Base-by-base conservation (phyloP, 2,113 vertebrate species). In the Sinocyclocheilus maitianheensis region DNA sequence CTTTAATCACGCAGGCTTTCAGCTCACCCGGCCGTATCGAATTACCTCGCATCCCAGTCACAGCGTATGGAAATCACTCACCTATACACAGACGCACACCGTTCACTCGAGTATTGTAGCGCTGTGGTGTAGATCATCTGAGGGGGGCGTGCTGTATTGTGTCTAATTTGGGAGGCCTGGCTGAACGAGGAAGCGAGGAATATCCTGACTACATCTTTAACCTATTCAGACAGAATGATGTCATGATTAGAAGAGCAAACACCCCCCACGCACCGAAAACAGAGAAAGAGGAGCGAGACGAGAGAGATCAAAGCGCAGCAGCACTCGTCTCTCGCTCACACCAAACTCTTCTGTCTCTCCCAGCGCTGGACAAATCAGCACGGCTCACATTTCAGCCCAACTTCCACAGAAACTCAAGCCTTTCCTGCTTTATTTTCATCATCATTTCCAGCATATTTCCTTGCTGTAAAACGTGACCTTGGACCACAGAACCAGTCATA, bases 231-330 rank as follows among this genome's bases (percentile, higher is more conserved):
- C 92, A 87, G 91, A 91, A 95, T 95, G 95, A 96, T 95, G 95
- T 96, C 95, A 96, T 96, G 95, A 96, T 96, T 96, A 95, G 93
- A 93, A 91, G 92, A 94, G 93, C 93, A 95, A 94, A 95, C 93
- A 95, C 91, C 94, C 95, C 88, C 30, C 67, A 90, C 34, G 16
- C 18, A 22, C 30, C 37, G 37, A 37, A 48, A 55, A 43, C 13
- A 51, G 20, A n/a, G 79, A 84, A 18, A 84, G 60, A 51, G 79
- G 53, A 84, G 93, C 2, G 58, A 91, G 88, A 89, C 86, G 69
- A 84, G 85, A 81, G 90, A 95, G 95, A 95, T 95, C 92, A 96
- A 96, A 96, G 95, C 91, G 51, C 40, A 93, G 88, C 88, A 91
- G 89, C 58, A n/a, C 58, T 53, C 51, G 51, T 53, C 51, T 53